Conservation (phyloP, 2,797 vertebrate genomes). For the Poeciliopsis gracilis region DNA sequence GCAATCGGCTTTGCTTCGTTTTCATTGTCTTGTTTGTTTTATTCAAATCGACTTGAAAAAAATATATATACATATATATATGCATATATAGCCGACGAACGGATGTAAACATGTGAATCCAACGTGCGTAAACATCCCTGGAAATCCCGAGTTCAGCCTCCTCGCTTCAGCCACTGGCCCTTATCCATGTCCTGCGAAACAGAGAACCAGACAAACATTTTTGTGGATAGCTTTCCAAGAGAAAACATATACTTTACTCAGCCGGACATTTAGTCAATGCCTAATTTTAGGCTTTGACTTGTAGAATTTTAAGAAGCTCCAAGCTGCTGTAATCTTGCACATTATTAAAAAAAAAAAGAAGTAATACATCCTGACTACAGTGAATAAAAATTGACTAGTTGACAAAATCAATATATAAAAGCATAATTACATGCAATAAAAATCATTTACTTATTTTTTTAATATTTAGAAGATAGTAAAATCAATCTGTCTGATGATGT, state of each 20-base stretch:
- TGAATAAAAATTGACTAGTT: background rate
- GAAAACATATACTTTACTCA: background rate
- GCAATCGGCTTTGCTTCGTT: slow-evolving; percentile 39
- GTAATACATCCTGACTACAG: background rate
- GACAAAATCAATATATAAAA: background rate
- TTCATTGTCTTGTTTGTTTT: slow-evolving; percentile 44
- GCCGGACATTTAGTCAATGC: background rate
- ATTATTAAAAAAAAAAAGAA: background rate
- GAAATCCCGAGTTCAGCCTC: slow-evolving; percentile 44
- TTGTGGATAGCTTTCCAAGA: background rate
- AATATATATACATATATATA: too few relatives aligned
- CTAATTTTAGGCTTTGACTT: background rate
- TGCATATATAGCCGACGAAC: background rate
- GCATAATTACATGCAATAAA: background rate
- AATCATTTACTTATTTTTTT: too few relatives aligned
- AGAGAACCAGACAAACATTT: background rate
- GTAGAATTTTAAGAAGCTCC: background rate
- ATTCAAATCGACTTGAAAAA: background rate
- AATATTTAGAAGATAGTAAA: background rate
- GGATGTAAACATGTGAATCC: slow-evolving; percentile 30
- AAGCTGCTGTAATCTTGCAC: background rate
- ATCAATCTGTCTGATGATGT: background rate
- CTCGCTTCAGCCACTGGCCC: slow-evolving; percentile 35
- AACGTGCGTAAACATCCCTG: slow-evolving; percentile 42
- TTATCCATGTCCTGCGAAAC: slow-evolving; percentile 66